These are phyloP conservation scores for Drosophila stalkeri DNA, from an alignment of 2,888 invertebrate species.

Conservation along the genomic window DNA sequence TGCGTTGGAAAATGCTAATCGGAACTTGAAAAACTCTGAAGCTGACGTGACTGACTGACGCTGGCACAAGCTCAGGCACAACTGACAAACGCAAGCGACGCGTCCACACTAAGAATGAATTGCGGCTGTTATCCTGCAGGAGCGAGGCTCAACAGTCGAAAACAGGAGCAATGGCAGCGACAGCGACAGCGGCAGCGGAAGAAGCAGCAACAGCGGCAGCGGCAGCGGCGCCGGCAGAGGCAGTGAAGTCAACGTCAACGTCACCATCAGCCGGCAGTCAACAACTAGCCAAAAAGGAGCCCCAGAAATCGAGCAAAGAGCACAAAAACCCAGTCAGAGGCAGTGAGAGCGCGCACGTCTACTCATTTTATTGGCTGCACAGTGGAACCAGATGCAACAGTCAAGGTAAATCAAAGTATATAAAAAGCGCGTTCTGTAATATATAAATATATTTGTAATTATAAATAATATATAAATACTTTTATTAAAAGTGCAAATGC, in stretches of 20 bases:
- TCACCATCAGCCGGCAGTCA: constrained; percentile 64
- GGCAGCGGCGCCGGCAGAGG: constrained; percentile 3
- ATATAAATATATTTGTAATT: too few species aligned
- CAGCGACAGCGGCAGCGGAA: constrained; percentile 18
- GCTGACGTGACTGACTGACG: constrained; percentile 58
- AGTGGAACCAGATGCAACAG: constrained; percentile 36
- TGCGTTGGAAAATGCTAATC: constrained; percentile 27
- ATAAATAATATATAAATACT: too few species aligned
- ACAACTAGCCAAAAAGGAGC: constrained; percentile 52
- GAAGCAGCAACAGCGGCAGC: background rate
- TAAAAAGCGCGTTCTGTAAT: too few species aligned
- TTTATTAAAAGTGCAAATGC: too few species aligned
- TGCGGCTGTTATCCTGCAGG: constrained; percentile 66
- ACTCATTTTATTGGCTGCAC: constrained; percentile 45
- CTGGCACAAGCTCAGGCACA: constrained; percentile 75
- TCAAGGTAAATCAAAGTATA: background rate
- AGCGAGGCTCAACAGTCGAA: constrained; percentile 59
- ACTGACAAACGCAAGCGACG: constrained; percentile 71
- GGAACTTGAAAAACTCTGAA: constrained; percentile 35
- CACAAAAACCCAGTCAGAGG: constrained; percentile 28
- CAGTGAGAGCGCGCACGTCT: constrained; percentile 30
- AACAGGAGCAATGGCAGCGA: constrained; percentile 23
- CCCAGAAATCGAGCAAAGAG: constrained; percentile 48
- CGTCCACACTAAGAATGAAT: constrained; percentile 61
- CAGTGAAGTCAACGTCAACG: constrained; percentile 42